phyloP scores from a whole-genome alignment of 2,888 invertebrate genomes.

The Meteorus colon region DNA sequence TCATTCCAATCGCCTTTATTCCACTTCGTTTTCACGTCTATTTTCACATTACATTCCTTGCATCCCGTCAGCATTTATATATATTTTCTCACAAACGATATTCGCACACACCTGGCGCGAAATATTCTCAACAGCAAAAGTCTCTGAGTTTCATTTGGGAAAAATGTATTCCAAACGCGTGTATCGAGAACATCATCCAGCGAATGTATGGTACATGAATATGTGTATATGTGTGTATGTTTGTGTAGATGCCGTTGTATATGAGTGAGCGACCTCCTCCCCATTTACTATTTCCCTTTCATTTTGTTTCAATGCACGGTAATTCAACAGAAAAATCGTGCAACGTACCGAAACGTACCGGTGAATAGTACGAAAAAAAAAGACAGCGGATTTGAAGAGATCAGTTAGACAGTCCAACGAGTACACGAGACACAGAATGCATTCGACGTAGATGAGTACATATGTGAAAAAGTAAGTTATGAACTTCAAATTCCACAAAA shows the following conservation, averaged over 20 bases:
- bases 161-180: constrained; percentile 5
- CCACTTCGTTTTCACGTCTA: not conserved
- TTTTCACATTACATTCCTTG: not conserved
- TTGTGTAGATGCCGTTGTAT: not conserved
- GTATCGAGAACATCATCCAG: constrained; percentile 4
- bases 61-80: not conserved
- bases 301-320: constrained; percentile 34
- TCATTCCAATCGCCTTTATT: not conserved
- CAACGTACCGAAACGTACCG: constrained; percentile 1
- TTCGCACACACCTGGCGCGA: constrained; percentile 1
- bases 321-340: constrained; percentile 34
- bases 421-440: constrained; percentile 20
- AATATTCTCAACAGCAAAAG: not conserved
- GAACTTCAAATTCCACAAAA: constrained; percentile 55
- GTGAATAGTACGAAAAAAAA: constrained; percentile 25
- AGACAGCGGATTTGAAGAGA: constrained; percentile 24
- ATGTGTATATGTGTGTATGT: not conserved
- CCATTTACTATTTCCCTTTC: constrained; percentile 24
- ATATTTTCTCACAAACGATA: constrained; percentile 5
- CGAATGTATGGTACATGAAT: constrained; percentile 1
- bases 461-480: constrained; percentile 41
- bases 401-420: constrained; percentile 31
- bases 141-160: not conserved
- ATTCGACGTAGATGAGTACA: constrained; percentile 14
- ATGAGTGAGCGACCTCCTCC: not conserved